Conservation (phyloP, 2,113 vertebrate genomes). For the Protobothrops flavoviridis region DNA sequence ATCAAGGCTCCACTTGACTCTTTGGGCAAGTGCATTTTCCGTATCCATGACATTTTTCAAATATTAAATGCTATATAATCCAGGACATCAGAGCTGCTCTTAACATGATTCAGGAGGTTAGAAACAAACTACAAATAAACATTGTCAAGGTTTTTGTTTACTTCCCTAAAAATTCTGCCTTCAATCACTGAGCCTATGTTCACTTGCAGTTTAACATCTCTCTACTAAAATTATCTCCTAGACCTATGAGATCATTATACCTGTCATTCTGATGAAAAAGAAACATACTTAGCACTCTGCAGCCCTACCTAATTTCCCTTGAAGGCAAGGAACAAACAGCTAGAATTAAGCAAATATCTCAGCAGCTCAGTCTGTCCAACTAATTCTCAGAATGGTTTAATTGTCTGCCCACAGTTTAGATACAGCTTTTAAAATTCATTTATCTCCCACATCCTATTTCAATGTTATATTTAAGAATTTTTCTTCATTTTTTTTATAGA, state of each 20-base stretch:
- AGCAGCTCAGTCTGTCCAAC: conserved; percentile 49
- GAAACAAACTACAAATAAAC: conserved; percentile 46
- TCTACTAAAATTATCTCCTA: conserved; percentile 54
- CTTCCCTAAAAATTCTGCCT: conserved; percentile 40
- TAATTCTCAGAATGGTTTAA: conserved; percentile 63
- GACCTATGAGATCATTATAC: conserved; percentile 59
- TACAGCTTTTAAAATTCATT: conserved; percentile 48
- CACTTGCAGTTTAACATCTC: conserved; percentile 36
- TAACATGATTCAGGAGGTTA: conserved; percentile 45
- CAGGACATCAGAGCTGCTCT: conserved; percentile 23
- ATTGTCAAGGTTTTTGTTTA: conserved; percentile 44
- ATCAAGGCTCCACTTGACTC: conserved; percentile 17
- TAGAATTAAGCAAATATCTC: conserved; percentile 57
- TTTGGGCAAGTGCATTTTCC: background rate
- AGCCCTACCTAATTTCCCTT: conserved; percentile 59
- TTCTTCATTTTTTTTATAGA: background rate
- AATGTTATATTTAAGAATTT: background rate
- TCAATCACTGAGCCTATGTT: conserved; percentile 25
- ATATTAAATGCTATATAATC: conserved; percentile 15
- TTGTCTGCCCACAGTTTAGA: conserved; percentile 51
- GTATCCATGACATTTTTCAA: conserved; percentile 28
- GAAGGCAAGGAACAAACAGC: conserved; percentile 60
- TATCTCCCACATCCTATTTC: background rate
- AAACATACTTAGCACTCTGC: conserved; percentile 50
- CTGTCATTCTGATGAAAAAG: conserved; percentile 49